Evolutionary conservation across 2,113 vertebrate genomes (phyloP), one percentile per base, ranked within the genome.

Genomic region (Paralichthys olivaceus): DNA sequence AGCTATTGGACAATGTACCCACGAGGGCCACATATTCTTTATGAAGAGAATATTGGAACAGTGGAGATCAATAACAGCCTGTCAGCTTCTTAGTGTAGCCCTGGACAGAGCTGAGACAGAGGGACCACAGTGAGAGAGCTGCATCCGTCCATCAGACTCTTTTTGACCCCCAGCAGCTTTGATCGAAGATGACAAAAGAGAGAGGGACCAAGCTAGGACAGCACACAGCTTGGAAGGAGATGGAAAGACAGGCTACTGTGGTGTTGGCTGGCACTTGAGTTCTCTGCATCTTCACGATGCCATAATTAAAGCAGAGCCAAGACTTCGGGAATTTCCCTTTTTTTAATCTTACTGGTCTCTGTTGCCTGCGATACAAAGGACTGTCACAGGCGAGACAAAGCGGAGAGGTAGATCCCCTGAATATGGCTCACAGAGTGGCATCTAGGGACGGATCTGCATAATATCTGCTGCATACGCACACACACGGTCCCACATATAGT

Each of bases 81-180:
- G 84, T 88, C 89, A 90, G 89, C 79, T 84, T 89, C 90, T 90
- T 84, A 87, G 81, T 58, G 77, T 15, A 65, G 70, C 32, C 69
- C 9, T 22, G 79, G 80, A 85, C 68, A 43, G 67, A 58, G 83
- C 75, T 61, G 77, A 80, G 87, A 88, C 84, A 75, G 57, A 4
- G 82, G 65, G 82, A 84, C 75, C 76, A 25, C 6, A 45, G 85
- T 69, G 82, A 70, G 68, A 69, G 62, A 11, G 78, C 37, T 22
- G 76, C 72, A 65, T 81, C 66, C 43, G 37, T 84, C 83, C 81
- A 77, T 84, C 83, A 79, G 62, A 55, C 71, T 74, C 37, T 72
- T 77, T 84, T 37, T 83, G 84, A 87, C 77, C 84, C 61, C 79
- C 64, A 69, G 69, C 75, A 40, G 76, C 83, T 91, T 87, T 91